phyloP scores from a whole-genome alignment of 1,140 invertebrate genomes.

The Lineus longissimus region DNA sequence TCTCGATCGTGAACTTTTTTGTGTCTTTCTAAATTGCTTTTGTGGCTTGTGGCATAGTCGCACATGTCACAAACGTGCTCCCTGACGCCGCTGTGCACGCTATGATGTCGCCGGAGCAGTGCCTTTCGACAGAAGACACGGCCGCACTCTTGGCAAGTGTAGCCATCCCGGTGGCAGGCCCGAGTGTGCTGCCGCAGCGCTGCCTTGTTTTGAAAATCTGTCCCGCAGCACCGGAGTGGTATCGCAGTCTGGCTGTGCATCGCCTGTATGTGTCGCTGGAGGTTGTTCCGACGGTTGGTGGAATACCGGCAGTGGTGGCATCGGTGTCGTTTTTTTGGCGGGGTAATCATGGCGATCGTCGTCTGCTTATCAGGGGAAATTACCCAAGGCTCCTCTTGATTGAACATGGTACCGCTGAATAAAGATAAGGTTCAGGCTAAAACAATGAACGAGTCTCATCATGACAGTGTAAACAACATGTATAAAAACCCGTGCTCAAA shows the following conservation, averaged over 20 bases:
- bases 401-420: too few species aligned
- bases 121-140: slow-evolving; percentile 56
- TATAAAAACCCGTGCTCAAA: too few species aligned
- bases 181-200: slow-evolving; percentile 53
- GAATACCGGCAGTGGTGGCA: slow-evolving; percentile 53
- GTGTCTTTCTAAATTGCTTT: slow-evolving; percentile 58
- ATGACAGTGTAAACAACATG: too few species aligned
- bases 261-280: slow-evolving; percentile 55
- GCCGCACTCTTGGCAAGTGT: slow-evolving; percentile 53
- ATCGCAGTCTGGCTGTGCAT: slow-evolving; percentile 55
- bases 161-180: slow-evolving; percentile 53
- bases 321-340: slow-evolving; percentile 40
- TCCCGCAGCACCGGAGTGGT: slow-evolving; percentile 53
- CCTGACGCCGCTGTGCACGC: slow-evolving; percentile 55
- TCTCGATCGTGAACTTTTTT: slow-evolving; percentile 45
- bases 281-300: slow-evolving; percentile 57
- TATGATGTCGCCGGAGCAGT: slow-evolving; percentile 55
- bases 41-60: slow-evolving; percentile 58
- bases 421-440: too few species aligned
- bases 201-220: slow-evolving; percentile 52
- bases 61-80: slow-evolving; percentile 55
- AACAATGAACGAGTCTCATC: too few species aligned
- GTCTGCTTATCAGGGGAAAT: too few species aligned
- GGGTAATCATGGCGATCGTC: too few species aligned
- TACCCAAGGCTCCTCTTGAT: too few species aligned